A percentile compares a stretch with the other conserved stretches of the same genome.
Conservation (phyloP, 2,888 invertebrate species). For the Chrysodeixis includens region DNA sequence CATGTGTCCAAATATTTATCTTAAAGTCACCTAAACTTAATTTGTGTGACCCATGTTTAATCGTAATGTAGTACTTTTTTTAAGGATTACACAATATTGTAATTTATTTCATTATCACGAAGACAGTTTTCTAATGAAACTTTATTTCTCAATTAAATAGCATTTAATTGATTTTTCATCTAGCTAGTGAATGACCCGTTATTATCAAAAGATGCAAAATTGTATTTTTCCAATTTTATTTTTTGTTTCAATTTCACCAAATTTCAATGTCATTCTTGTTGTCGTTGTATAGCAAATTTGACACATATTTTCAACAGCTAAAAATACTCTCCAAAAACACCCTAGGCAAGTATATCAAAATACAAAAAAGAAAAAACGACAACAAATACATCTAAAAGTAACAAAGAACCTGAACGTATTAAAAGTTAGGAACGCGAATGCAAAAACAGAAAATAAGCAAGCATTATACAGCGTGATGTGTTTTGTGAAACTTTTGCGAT, state of each 20-base stretch:
- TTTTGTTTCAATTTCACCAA: too few relatives aligned
- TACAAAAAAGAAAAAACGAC: conserved; percentile 26
- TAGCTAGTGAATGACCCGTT: too few relatives aligned
- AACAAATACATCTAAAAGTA: conserved; percentile 34
- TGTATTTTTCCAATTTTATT: too few relatives aligned
- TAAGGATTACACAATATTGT: too few relatives aligned
- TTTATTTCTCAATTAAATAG: too few relatives aligned
- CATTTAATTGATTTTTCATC: too few relatives aligned
- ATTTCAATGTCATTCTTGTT: too few relatives aligned
- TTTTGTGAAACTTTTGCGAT: conserved; percentile 57
- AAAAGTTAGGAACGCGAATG: conserved; percentile 57
- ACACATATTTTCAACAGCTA: neutral
- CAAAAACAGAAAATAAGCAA: conserved; percentile 57
- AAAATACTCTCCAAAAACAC: neutral
- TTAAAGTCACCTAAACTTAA: neutral
- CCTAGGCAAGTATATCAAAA: conserved; percentile 19
- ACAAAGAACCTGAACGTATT: conserved; percentile 49
- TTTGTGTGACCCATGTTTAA: neutral
- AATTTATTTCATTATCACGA: too few relatives aligned
- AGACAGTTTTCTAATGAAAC: too few relatives aligned
- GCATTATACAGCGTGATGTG: conserved; percentile 58
- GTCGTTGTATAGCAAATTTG: too few relatives aligned
- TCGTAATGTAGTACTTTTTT: too few relatives aligned
- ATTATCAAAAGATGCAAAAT: too few relatives aligned
- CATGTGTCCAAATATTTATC: neutral